These are phyloP conservation scores for Enteromius unitaeniatus DNA, from an alignment of 2,797 vertebrate species.

Conservation along the genomic window DNA sequence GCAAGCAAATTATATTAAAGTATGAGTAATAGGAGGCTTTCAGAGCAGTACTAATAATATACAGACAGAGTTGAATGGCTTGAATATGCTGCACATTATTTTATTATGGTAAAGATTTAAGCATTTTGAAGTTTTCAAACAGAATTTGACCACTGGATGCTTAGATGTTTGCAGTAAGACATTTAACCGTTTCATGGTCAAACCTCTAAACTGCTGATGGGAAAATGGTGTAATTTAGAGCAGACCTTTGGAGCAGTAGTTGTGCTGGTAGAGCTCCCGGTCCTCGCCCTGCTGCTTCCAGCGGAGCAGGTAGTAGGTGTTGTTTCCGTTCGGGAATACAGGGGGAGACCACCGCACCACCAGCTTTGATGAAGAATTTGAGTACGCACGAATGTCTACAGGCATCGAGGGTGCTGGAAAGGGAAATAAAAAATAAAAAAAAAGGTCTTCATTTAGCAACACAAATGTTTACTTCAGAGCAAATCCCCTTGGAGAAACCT, in stretches of 20 bases:
- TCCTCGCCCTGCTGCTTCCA: constrained; percentile 97
- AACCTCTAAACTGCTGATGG: background rate
- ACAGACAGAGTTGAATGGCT: constrained; percentile 9
- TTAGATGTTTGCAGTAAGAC: background rate
- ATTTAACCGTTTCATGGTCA: background rate
- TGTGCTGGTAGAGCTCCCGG: constrained; percentile 91
- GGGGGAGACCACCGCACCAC: constrained; percentile 96
- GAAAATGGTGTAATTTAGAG: background rate
- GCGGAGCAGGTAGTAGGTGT: constrained; percentile 93
- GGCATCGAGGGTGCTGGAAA: constrained; percentile 91
- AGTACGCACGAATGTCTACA: constrained; percentile 89
- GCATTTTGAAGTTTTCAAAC: background rate
- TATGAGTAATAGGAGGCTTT: constrained; percentile 4
- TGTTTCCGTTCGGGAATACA: constrained; percentile 90
- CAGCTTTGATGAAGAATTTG: constrained; percentile 93
- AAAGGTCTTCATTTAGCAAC: background rate
- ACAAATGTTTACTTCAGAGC: background rate
- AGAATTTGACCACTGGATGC: background rate
- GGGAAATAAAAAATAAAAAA: constrained; percentile 54
- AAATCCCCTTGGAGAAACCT: background rate
- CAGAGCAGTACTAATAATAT: constrained; percentile 19
- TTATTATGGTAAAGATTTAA: background rate
- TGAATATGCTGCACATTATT: constrained; percentile 1
- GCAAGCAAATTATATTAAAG: background rate
- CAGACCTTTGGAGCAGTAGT: constrained; percentile 97